Evolutionary conservation across 2,888 invertebrate species (phyloP), one percentile per base, ranked within the genome.

Genomic region (Archaeoteleia sp.): DNA sequence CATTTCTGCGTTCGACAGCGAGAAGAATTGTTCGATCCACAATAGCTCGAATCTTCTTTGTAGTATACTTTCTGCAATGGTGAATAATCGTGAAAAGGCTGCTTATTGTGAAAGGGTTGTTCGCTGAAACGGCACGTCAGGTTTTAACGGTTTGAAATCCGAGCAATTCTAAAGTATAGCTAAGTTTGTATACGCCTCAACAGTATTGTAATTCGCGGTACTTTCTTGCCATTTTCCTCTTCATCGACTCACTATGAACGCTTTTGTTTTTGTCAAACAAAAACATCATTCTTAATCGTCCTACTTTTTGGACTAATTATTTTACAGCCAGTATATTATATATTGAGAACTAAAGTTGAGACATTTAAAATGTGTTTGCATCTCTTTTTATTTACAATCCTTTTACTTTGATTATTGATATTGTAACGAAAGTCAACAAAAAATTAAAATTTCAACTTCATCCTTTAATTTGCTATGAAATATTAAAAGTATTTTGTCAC

Each of bases 201-300:
- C 70, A 71, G 66, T 70, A 72, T 75, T 70, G 74, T 74, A 73
- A 75, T 75, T 74, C 73, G 68, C 71, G 51, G 71, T 73, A 71
- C 67, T 67, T 67, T 65, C 60, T 54, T 46, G 37, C 54, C 61
- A 54, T 49, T 57, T 62, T 42, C 45, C 63, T 53, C 39, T 57
- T 29, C 34, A 42, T 39, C 29, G 32, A 35, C 9, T 25, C 25
- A 27, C 14, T 17, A 27, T 2, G 9, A 5, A n/a, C 8, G n/a
- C 9, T 9, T 9, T 29, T 7, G 29, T 29, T 8, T n/a, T n/a
- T 29, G 7, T 8, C 29, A 2, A 29, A 29, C 8, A 29, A 29
- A 29, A 29, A 29, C 7, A n/a, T n/a, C n/a, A n/a, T n/a, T n/a
- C n/a, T n/a, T n/a, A n/a, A n/a, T n/a, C n/a, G n/a, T n/a, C n/a